Evolutionary conservation across 2,113 vertebrate species (phyloP).

Genomic region (Machaerirhynchus nigripectus): DNA sequence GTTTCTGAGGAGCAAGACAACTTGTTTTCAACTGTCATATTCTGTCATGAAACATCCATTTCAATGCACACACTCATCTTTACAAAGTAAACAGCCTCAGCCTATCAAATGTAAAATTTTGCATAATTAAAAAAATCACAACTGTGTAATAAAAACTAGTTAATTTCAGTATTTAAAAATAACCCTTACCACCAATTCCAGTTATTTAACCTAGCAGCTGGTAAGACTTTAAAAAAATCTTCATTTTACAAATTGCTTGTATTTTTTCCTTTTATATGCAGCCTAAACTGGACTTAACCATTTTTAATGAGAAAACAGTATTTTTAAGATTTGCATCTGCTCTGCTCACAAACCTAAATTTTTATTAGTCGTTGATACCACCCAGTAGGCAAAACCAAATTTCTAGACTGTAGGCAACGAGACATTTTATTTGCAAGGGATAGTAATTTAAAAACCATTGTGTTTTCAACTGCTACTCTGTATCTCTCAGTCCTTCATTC

Average conservation of each 20-base stretch:
- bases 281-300: not conserved
- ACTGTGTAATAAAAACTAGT: constrained; percentile 9
- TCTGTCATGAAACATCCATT: not conserved
- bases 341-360: not conserved
- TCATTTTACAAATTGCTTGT: not conserved
- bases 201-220: not conserved
- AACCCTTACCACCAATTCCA: not conserved
- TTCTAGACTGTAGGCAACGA: constrained; percentile 7
- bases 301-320: not conserved
- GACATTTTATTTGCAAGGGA: constrained; percentile 29
- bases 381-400: constrained; percentile 29
- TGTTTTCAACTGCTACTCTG: not conserved
- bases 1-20: constrained; percentile 15
- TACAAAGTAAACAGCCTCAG: not conserved
- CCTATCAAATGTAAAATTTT: not conserved
- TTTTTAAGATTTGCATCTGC: not conserved
- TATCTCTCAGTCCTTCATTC: constrained; percentile 11
- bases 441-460: constrained; percentile 25
- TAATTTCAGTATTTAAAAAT: constrained; percentile 34
- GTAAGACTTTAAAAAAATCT: not conserved
- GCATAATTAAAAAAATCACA: not conserved
- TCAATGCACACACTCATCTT: not conserved
- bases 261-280: not conserved
- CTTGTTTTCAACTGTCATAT: not conserved
- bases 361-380: not conserved